These are phyloP conservation scores for Neogobius melanostomus DNA, from an alignment of 2,113 vertebrate species.

Conservation along the genomic window DNA sequence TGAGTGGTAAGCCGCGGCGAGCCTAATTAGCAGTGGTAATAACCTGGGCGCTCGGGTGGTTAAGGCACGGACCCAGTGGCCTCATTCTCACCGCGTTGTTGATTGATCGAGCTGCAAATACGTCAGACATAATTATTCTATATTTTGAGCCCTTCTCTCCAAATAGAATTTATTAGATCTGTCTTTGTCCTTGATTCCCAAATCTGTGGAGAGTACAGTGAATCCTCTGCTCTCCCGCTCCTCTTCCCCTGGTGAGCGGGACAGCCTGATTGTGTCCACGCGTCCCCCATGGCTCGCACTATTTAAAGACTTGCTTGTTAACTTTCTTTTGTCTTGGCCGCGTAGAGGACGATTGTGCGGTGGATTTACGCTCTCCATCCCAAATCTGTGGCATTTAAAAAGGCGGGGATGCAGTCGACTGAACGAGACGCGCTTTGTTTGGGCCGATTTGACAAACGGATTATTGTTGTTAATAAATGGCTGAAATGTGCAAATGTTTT, in stretches of 20 bases:
- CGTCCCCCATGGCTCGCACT: slow-evolving; percentile 70
- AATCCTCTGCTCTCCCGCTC: slow-evolving; percentile 55
- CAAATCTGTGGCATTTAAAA: slow-evolving; percentile 18
- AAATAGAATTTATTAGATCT: slow-evolving; percentile 79
- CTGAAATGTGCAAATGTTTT: neutral
- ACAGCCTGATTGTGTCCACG: slow-evolving; percentile 76
- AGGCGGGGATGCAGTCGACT: neutral
- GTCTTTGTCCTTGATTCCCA: slow-evolving; percentile 75
- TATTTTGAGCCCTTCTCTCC: slow-evolving; percentile 72
- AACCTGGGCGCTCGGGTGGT: slow-evolving; percentile 65
- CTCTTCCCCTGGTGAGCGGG: slow-evolving; percentile 66
- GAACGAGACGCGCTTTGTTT: neutral
- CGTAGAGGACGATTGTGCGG: slow-evolving; percentile 51
- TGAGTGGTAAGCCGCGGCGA: slow-evolving; percentile 49
- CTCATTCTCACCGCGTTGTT: slow-evolving; percentile 72
- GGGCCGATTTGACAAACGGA: no score
- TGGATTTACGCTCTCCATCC: slow-evolving; percentile 30
- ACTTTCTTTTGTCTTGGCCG: slow-evolving; percentile 65
- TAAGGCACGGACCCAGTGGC: slow-evolving; percentile 62
- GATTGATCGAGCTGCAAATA: slow-evolving; percentile 77
- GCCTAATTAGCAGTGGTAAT: slow-evolving; percentile 71
- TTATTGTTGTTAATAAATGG: neutral
- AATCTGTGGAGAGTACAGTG: slow-evolving; percentile 69
- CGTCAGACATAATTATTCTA: slow-evolving; percentile 75
- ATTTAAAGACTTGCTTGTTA: slow-evolving; percentile 71